Base-by-base conservation (phyloP, 1,140 invertebrate species). In the Cephus cinctus region DNA sequence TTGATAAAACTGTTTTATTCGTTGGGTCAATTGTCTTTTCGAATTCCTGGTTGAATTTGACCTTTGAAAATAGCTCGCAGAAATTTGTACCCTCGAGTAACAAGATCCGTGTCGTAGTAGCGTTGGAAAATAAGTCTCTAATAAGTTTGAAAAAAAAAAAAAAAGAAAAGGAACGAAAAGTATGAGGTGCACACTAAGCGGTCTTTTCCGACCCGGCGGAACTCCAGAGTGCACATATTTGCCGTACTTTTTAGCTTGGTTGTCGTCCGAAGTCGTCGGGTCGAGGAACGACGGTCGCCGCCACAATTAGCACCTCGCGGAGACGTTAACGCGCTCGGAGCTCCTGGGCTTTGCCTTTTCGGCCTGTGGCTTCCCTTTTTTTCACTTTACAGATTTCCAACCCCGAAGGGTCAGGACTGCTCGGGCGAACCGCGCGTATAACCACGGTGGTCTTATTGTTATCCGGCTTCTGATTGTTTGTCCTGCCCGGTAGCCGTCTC, bases 281-380 rank as follows among this genome's bases (percentile, higher is more conserved):
- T 23, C 25, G 53, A 59, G 59, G 54, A 40, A 41, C 43, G 35
- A 44, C 25, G 40, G 49, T 41, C 44, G 51, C 39, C 47, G 44
- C 45, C 30, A 48, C 56, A 65, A 69, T 69, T 69, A 69, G 48
- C 67, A 63, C 63, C 56, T 56, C 21, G 43, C 14, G n/a, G 35
- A 45, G 30, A 49, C 43, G 52, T 57, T 61, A 61, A 58, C 49
- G 49, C 52, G 23, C 35, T 41, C 22, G 19, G 25, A 43, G 48
- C 58, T 61, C 52, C 60, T 35, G 62, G 60, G 57, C 61, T 66
- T 68, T 59, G 30, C 9, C 38, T 25, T 41, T 41, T 35, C 14
- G 15, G 31, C 21, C 18, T 8, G 16, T 20, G 18, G 16, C 21
- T 38, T 18, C 21, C 19, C 40, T 18, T 19, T 6, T 21, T 44